Evolutionary conservation across 1,140 invertebrate genomes (phyloP), one percentile per base, ranked within the genome.

Genomic region (Zaprionus kolodkinae): DNA sequence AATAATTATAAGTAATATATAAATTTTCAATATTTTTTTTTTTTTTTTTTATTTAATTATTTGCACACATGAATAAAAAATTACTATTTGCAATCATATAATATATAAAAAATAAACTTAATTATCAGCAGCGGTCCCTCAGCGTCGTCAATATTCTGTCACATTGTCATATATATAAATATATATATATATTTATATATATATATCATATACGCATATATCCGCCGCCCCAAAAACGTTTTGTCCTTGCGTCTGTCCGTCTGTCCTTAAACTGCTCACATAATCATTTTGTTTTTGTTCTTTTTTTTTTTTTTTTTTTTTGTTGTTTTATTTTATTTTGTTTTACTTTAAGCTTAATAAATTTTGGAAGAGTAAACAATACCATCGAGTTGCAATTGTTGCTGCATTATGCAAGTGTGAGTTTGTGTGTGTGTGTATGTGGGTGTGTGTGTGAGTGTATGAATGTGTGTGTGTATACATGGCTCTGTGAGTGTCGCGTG

Each of bases 311-410:
- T 72, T 36, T 50, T 68, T 38, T 36, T 35, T n/a, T 33, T 63
- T 70, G n/a, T n/a, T n/a, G n/a, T n/a, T n/a, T n/a, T n/a, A n/a
- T n/a, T n/a, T n/a, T n/a, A n/a, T 70, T 64, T 36, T 45, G 25
- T 54, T 68, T 81, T 88, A 81, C 66, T 85, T 89, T 89, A 89
- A 89, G 85, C 85, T 89, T 89, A 89, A 89, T 89, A 72, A 89
- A 89, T 90, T 89, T 89, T 89, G 85, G 85, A 89, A 89, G 85
- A 89, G 85, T 89, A 89, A 89, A 89, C 85, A 89, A 89, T 89
- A 89, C 85, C 85, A 89, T 89, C 86, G 86, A 79, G 85, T 89
- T 87, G 70, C 79, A 88, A 87, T 87, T 83, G 72, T 87, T 87
- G 85, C 84, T 87, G 84, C 84, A 88, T 84, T 45, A 88, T 87